Conservation (phyloP, 2,888 invertebrate species). For the Bhutanitis thaidina region DNA sequence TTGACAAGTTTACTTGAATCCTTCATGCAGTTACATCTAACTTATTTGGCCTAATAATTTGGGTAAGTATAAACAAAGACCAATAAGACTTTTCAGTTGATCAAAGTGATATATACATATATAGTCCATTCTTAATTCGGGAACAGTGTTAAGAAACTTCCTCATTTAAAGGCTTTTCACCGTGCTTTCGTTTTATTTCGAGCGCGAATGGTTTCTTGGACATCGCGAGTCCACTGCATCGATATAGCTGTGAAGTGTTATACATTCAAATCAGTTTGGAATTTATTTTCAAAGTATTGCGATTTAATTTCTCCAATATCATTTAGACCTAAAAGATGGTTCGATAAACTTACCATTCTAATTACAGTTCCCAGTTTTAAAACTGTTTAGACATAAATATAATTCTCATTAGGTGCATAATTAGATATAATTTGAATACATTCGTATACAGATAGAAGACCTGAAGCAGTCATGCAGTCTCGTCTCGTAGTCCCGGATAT, state of each 20-base stretch:
- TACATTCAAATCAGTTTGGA: constrained; percentile 14
- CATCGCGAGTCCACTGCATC: constrained; percentile 2
- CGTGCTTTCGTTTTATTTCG: background rate
- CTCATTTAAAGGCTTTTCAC: constrained; percentile 2
- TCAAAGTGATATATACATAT: too few relatives aligned
- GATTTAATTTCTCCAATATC: too few relatives aligned
- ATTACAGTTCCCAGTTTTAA: background rate
- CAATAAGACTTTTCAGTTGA: constrained; percentile 12
- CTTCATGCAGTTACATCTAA: background rate
- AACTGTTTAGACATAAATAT: too few relatives aligned
- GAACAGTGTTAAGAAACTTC: constrained; percentile 14
- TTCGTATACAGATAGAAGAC: background rate
- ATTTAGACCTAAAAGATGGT: background rate
- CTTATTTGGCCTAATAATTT: background rate
- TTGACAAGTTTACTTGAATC: too few relatives aligned
- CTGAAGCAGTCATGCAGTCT: background rate
- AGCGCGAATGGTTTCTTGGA: background rate
- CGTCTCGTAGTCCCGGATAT: constrained; percentile 27
- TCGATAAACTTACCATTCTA: constrained; percentile 23
- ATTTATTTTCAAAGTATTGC: background rate
- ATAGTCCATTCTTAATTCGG: constrained; percentile 1
- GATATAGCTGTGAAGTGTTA: constrained; percentile 19
- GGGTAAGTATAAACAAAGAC: background rate
- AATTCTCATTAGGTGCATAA: too few relatives aligned
- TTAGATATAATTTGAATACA: too few relatives aligned